Evolutionary conservation across 2,888 invertebrate species (phyloP), one percentile per base, ranked within the genome.

Genomic region (Oligia latruncula): DNA sequence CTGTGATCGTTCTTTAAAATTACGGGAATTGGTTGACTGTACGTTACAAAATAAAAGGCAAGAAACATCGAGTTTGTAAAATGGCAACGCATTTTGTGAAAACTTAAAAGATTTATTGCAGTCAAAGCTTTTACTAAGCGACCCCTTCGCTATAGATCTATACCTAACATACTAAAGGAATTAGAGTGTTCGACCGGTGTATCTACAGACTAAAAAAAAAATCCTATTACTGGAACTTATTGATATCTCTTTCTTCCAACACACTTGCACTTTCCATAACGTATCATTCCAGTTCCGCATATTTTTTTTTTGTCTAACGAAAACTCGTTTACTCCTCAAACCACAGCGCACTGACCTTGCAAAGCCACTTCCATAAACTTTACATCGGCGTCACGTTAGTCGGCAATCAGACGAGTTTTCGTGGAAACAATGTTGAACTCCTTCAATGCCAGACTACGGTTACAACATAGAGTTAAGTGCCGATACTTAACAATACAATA

Each of bases 371-470:
- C 87, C 55, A 85, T 4, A 46, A 73, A 68, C 23, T 74, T 20
- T 74, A 78, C 9, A n/a, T 74, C 82, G 4, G 4, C 20, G 83
- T 74, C 35, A 64, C 29, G 55, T 77, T 70, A 85, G 81, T 77
- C 83, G 78, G 85, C 88, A 87, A 89, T 89, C 84, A 87, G 80
- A 79, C 62, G 80, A 81, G 82, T 83, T 85, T 85, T 84, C 86
- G 81, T 84, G 73, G 83, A 88, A 89, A 89, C 87, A 81, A 88
- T 88, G 82, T 82, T 74, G 83, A 87, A 87, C 85, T 89, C 83
- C 85, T 84, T 82, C 89, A 91, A 88, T 89, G 86, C 82, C 90
- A 89, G 85, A 86, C 85, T 81, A 82, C 83, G 76, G 87, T 64
- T 65, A 74, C 74, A 49, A 62, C 43, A 60, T 20, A 65, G n/a